Percentiles rank a stretch among this genome's conserved stretches.
phyloP scores from a whole-genome alignment of 2,113 vertebrate genomes.

The Chionis minor region DNA sequence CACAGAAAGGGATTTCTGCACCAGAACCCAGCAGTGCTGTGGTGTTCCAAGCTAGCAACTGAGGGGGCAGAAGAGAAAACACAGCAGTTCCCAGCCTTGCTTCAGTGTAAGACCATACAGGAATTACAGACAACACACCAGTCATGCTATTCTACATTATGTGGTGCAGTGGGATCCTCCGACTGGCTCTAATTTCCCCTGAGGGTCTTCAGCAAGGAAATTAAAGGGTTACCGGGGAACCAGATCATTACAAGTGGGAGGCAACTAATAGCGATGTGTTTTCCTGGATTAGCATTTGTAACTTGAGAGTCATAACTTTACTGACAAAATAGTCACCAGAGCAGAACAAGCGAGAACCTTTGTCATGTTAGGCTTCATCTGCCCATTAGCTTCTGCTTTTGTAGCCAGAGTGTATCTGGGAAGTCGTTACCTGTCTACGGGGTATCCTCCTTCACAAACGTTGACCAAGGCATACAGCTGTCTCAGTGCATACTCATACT shows the following conservation, averaged over 20 bases:
- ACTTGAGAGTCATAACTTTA: background rate
- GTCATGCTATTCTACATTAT: background rate
- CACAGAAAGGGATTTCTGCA: background rate
- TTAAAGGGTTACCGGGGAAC: background rate
- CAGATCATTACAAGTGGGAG: background rate
- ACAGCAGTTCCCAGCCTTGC: background rate
- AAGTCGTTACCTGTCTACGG: slow-evolving; percentile 79
- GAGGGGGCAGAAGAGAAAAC: background rate
- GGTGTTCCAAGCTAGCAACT: background rate
- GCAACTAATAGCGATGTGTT: background rate
- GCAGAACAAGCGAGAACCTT: background rate
- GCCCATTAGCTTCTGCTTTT: background rate
- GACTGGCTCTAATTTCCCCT: background rate
- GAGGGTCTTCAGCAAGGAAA: background rate
- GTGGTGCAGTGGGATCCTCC: background rate
- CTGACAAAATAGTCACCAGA: background rate
- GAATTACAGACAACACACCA: background rate
- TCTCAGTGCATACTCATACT: slow-evolving; percentile 91
- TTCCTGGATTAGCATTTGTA: background rate
- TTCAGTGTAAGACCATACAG: background rate
- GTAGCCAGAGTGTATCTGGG: background rate
- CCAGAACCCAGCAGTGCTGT: background rate
- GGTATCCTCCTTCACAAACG: slow-evolving; percentile 85
- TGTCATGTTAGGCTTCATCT: background rate
- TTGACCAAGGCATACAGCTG: slow-evolving; percentile 91